Conservation (phyloP, 2,888 invertebrate species). For the Phanerotoma sp. region DNA sequence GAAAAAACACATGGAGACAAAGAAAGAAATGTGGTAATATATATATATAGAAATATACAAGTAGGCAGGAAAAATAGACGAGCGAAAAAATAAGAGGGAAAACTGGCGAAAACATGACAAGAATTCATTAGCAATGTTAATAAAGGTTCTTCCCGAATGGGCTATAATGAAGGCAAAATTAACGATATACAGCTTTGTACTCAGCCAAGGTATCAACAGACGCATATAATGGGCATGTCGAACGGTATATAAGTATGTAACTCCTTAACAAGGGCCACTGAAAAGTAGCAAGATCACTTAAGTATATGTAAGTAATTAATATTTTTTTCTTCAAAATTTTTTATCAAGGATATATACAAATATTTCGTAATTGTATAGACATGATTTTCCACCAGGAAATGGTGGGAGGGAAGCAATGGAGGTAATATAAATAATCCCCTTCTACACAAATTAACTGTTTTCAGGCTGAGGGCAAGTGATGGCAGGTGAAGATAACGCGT, state of each 20-base stretch:
- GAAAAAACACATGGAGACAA: conserved; percentile 18
- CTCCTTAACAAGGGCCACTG: neutral
- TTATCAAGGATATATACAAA: too few species aligned
- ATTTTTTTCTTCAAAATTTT: too few species aligned
- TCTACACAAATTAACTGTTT: too few species aligned
- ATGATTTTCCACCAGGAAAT: too few species aligned
- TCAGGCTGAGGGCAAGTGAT: too few species aligned
- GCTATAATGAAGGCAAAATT: neutral
- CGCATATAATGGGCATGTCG: neutral
- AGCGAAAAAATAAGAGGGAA: neutral
- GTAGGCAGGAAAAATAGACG: neutral
- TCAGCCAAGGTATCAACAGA: conserved; percentile 9
- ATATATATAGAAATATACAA: conserved; percentile 1
- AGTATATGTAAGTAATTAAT: too few species aligned
- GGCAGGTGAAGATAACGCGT: too few species aligned
- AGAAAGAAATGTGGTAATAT: conserved; percentile 9
- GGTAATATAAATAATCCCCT: too few species aligned
- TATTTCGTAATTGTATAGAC: too few species aligned
- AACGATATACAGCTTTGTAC: conserved; percentile 12
- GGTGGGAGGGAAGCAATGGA: too few species aligned
- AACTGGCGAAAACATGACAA: neutral
- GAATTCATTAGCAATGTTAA: neutral
- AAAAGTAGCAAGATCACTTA: too few species aligned
- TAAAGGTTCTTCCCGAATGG: neutral
- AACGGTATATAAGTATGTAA: neutral